Conservation (phyloP, 2,113 vertebrate genomes). For the Macquaria australasica region DNA sequence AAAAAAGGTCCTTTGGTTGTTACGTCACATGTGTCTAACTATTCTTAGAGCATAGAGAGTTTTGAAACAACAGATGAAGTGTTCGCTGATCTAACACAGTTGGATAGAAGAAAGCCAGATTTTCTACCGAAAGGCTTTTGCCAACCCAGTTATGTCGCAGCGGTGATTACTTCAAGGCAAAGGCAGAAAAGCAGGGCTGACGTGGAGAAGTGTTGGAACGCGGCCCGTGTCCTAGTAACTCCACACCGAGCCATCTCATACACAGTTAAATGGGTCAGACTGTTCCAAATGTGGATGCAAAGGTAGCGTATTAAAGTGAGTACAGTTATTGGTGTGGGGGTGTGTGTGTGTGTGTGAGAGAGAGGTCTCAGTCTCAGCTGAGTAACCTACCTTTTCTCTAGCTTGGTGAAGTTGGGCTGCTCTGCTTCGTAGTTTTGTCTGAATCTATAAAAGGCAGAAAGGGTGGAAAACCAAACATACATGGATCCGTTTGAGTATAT, state of each 20-base stretch:
- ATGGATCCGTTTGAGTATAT: background rate
- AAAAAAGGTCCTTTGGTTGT: background rate
- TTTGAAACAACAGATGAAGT: conserved; percentile 30
- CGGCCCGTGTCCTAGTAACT: conserved; percentile 70
- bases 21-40: background rate
- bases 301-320: conserved; percentile 47
- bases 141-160: conserved; percentile 70
- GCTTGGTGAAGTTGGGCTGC: conserved; percentile 83
- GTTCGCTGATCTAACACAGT: conserved; percentile 16
- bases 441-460: conserved; percentile 81
- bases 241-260: conserved; percentile 44
- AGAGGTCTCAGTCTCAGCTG: conserved; percentile 31
- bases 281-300: conserved; percentile 70
- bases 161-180: conserved; percentile 61
- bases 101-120: conserved; percentile 36
- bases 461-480: background rate
- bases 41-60: no score
- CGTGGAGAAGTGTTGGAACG: conserved; percentile 52
- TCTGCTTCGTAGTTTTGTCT: conserved; percentile 86
- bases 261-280: conserved; percentile 76
- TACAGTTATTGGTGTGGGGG: conserved; percentile 31
- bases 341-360: background rate
- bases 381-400: conserved; percentile 87
- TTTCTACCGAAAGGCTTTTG: conserved; percentile 31
- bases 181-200: conserved; percentile 49